Conservation (phyloP, 2,113 vertebrate genomes). For the Leptosomus discolor region DNA sequence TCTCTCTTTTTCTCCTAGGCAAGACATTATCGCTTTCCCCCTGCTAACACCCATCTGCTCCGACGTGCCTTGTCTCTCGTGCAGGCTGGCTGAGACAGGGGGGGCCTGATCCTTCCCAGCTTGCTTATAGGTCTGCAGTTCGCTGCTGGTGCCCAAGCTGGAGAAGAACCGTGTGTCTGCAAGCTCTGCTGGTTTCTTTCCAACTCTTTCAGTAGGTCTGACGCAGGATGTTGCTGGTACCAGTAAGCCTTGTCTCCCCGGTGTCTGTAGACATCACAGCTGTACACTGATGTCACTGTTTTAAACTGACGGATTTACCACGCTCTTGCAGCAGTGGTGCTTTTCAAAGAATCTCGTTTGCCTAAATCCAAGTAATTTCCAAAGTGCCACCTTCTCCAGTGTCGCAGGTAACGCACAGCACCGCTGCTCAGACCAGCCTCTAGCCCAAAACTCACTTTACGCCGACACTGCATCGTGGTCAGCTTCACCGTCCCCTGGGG, state of each 20-base stretch:
- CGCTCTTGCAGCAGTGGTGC: neutral
- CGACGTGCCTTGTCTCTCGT: neutral
- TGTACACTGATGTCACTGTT: neutral
- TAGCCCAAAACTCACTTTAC: neutral
- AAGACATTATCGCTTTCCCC: fast-evolving
- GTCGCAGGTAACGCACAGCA: neutral
- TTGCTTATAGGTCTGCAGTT: neutral
- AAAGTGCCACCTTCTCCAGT: neutral
- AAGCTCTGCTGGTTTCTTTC: neutral
- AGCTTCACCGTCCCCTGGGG: neutral
- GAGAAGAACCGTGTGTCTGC: neutral
- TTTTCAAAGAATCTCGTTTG: neutral
- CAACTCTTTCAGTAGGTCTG: neutral
- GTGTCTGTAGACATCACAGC: neutral
- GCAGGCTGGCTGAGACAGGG: neutral
- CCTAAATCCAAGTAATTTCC: neutral
- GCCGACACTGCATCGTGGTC: fast-evolving
- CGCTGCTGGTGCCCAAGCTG: neutral
- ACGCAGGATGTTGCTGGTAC: neutral
- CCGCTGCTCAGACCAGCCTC: neutral
- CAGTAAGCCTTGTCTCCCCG: neutral
- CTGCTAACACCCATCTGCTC: neutral
- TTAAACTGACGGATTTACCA: neutral
- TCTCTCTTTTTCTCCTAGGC: neutral
- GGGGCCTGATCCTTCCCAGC: neutral